Conservation (phyloP, 92 coral and sea anemone genomes). For the Galaxea fascicularis region DNA sequence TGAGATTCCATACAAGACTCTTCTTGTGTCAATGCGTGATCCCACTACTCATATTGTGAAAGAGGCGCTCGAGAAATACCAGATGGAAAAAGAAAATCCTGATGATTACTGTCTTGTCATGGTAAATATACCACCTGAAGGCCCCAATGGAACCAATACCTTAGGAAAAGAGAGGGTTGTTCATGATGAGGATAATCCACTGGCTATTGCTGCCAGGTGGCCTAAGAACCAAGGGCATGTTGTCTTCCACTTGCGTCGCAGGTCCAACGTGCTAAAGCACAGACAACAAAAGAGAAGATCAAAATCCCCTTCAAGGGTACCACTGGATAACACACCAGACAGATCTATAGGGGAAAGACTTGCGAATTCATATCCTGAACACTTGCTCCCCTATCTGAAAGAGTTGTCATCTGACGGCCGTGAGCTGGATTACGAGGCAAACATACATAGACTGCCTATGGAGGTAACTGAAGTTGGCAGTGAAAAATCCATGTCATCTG, state of each 20-base stretch:
- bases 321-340: conserved; percentile 72
- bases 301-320: conserved; percentile 83
- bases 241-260: conserved; percentile 90
- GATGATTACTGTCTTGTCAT: conserved; percentile 96
- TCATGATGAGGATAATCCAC: conserved; percentile 92
- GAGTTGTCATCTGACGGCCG: conserved; percentile 83
- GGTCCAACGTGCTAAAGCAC: conserved; percentile 88
- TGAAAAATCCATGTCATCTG: conserved; percentile 81
- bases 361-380: conserved; percentile 77
- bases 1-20: conserved; percentile 95
- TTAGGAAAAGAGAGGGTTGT: conserved; percentile 95
- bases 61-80: conserved; percentile 91
- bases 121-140: conserved; percentile 94
- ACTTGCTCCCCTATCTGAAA: conserved; percentile 77
- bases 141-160: conserved; percentile 73
- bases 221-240: conserved; percentile 92
- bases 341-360: conserved; percentile 68
- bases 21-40: conserved; percentile 89
- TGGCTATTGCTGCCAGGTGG: conserved; percentile 97
- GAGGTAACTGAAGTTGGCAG: conserved; percentile 91
- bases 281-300: conserved; percentile 82
- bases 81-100: conserved; percentile 91
- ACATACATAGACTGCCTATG: conserved; percentile 80
- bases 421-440: conserved; percentile 67
- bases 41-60: conserved; percentile 86